These are phyloP conservation scores for Sphaerodactylus townsendi DNA, from an alignment of 2,113 vertebrate species.

Conservation along the genomic window DNA sequence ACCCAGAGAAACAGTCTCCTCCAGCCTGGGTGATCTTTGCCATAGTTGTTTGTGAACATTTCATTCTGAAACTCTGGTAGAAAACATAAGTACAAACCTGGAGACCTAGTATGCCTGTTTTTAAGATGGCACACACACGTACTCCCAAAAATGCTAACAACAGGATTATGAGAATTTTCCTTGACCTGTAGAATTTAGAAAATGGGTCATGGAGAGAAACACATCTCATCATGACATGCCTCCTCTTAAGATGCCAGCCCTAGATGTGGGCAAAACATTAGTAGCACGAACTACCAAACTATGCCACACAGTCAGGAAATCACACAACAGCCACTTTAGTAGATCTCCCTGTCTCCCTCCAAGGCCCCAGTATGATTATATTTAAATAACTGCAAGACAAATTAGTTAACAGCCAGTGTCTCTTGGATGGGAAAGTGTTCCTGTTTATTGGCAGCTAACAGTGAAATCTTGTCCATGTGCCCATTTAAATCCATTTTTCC, in stretches of 20 bases:
- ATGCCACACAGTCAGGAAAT: too few species aligned
- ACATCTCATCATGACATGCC: too few species aligned
- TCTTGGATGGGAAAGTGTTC: background rate
- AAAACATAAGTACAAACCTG: conserved; percentile 18
- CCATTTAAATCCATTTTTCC: too few species aligned
- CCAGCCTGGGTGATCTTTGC: conserved; percentile 11
- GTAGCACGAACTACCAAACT: too few species aligned
- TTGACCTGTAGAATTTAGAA: conserved; percentile 11
- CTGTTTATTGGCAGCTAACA: background rate
- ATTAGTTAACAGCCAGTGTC: conserved; percentile 34
- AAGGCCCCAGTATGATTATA: conserved; percentile 10
- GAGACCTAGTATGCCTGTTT: conserved; percentile 19
- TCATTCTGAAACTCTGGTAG: conserved; percentile 19
- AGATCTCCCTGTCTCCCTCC: background rate
- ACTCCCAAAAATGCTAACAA: background rate
- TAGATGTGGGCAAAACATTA: too few species aligned
- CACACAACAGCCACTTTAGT: too few species aligned
- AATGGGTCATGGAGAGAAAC: too few species aligned
- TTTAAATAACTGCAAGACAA: conserved; percentile 2
- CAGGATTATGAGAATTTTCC: conserved; percentile 20
- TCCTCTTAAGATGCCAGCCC: too few species aligned
- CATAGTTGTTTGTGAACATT: conserved; percentile 36
- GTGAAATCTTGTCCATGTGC: too few species aligned
- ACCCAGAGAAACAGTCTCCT: conserved; percentile 42
- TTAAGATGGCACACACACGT: accelerated